These are phyloP conservation scores for Xanthorhoe spadicearia DNA, from an alignment of 2,888 invertebrate species.

Conservation along the genomic window DNA sequence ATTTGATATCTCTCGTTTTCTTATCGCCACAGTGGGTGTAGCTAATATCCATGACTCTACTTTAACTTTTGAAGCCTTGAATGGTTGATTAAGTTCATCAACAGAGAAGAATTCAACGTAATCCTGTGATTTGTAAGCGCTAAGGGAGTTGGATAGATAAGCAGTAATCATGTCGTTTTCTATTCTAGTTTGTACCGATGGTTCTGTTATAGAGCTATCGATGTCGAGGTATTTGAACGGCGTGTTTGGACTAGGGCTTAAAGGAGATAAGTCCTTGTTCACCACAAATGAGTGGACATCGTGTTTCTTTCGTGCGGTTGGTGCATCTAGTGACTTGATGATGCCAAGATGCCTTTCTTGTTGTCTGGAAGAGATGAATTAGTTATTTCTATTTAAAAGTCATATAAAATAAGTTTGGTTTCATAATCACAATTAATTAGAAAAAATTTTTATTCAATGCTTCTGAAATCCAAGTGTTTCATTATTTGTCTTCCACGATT, in stretches of 20 bases:
- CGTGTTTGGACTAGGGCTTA: slow-evolving; percentile 56
- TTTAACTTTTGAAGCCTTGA: slow-evolving; percentile 58
- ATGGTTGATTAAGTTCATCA: slow-evolving; percentile 48
- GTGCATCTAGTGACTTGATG: slow-evolving; percentile 80
- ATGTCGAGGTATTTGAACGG: slow-evolving; percentile 66
- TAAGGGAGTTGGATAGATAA: slow-evolving; percentile 25
- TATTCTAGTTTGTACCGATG: slow-evolving; percentile 39
- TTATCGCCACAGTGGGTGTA: slow-evolving; percentile 66
- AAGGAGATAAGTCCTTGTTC: slow-evolving; percentile 57
- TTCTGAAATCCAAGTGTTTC: too few relatives aligned
- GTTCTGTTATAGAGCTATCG: slow-evolving; percentile 56
- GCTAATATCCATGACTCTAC: slow-evolving; percentile 74
- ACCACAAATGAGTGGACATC: slow-evolving; percentile 79
- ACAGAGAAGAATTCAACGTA: slow-evolving; percentile 55
- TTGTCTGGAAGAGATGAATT: slow-evolving; percentile 82
- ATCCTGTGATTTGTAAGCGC: slow-evolving; percentile 36
- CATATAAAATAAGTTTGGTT: too few relatives aligned
- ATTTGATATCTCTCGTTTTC: slow-evolving; percentile 68
- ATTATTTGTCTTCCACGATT: too few relatives aligned
- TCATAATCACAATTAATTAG: too few relatives aligned
- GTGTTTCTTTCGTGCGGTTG: slow-evolving; percentile 75
- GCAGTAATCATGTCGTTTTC: slow-evolving; percentile 42
- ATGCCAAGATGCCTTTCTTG: slow-evolving; percentile 93
- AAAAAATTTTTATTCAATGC: too few relatives aligned
- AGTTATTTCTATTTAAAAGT: background rate